These are phyloP conservation scores for Orius laevigatus DNA, from an alignment of 1,140 invertebrate genomes.

Conservation along the genomic window DNA sequence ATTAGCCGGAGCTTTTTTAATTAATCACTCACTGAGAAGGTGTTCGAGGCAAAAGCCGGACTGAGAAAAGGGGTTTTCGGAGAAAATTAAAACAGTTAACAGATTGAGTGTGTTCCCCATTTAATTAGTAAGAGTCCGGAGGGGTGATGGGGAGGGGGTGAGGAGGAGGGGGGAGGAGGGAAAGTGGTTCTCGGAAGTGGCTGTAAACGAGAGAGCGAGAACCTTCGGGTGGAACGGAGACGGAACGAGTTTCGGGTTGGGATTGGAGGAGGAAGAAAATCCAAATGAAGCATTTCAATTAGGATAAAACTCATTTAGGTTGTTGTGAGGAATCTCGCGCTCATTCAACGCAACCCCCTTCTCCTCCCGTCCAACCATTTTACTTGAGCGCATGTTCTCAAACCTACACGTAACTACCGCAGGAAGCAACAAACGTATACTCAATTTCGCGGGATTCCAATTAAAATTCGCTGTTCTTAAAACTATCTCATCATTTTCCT, in stretches of 20 bases:
- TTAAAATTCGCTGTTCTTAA: too few relatives aligned
- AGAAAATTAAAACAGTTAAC: constrained; percentile 12
- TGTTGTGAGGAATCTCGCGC: too few relatives aligned
- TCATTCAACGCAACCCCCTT: too few relatives aligned
- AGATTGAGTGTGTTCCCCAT: constrained; percentile 8
- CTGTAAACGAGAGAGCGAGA: constrained; percentile 2
- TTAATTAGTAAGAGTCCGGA: constrained; percentile 1
- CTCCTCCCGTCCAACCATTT: too few relatives aligned
- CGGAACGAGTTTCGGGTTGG: not conserved
- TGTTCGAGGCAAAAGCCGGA: constrained; percentile 1
- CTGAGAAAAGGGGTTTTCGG: not conserved
- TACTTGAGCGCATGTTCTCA: too few relatives aligned
- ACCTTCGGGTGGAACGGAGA: not conserved
- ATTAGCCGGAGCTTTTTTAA: constrained; percentile 1
- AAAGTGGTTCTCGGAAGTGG: not conserved
- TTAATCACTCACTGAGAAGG: constrained; percentile 9
- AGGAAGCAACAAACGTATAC: too few relatives aligned
- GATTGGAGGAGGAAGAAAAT: constrained; percentile 1
- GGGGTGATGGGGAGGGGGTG: not conserved
- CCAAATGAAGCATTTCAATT: constrained; percentile 7
- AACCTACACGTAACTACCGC: too few relatives aligned
- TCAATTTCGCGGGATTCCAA: too few relatives aligned
- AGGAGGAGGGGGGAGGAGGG: not conserved
- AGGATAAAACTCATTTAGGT: not conserved
- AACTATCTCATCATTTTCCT: too few relatives aligned